Conservation (phyloP, 2,113 vertebrate genomes). For the Sarotherodon lohbergeri region DNA sequence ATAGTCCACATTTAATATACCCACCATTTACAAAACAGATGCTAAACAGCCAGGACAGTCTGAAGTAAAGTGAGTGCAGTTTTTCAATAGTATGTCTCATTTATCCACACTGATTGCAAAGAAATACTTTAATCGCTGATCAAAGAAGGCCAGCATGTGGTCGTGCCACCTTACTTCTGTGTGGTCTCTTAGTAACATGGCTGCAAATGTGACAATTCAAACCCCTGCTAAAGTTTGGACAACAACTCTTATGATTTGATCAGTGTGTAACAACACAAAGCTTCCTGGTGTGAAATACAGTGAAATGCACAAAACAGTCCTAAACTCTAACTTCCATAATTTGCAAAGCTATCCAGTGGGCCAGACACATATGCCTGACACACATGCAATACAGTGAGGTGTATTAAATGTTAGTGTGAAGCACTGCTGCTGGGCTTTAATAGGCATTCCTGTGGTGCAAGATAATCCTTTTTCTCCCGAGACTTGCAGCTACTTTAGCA, state of each 20-base stretch:
- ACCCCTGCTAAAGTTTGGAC: not conserved
- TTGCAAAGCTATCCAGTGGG: not conserved
- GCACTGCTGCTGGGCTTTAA: not conserved
- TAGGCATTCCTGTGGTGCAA: not conserved
- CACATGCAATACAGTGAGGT: not conserved
- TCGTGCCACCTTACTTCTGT: fast-evolving
- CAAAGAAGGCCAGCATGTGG: fast-evolving
- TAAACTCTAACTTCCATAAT: not conserved
- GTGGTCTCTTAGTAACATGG: not conserved
- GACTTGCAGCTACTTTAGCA: not conserved
- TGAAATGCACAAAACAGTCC: not conserved
- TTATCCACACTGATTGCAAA: not conserved
- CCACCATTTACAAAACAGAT: not conserved
- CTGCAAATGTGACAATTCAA: not conserved
- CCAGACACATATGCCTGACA: not conserved
- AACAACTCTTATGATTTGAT: not conserved
- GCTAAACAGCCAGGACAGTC: not conserved
- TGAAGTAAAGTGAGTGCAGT: not conserved
- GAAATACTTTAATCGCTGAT: not conserved
- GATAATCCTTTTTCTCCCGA: not conserved
- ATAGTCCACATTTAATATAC: not conserved
- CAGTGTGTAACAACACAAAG: not conserved
- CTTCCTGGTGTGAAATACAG: not conserved
- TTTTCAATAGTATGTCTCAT: not conserved
- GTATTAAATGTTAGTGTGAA: not conserved